These are phyloP conservation scores for Pangasius larnaudii DNA, from an alignment of 2,797 vertebrate genomes.

Conservation along the genomic window DNA sequence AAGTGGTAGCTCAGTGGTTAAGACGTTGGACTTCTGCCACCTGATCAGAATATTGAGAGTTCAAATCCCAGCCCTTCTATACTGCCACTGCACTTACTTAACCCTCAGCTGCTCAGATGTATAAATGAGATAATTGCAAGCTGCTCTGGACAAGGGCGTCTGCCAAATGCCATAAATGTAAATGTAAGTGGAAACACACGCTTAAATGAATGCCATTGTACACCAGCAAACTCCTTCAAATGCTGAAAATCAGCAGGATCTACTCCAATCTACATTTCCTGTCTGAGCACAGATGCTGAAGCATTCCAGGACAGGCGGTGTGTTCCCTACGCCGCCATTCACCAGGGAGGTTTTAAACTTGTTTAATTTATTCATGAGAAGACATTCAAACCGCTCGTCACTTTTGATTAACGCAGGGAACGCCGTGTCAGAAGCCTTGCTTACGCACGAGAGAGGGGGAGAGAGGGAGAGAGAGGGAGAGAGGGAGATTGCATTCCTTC, in stretches of 20 bases:
- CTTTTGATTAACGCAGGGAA: slow-evolving; percentile 55
- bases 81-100: no score
- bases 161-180: no score
- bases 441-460: background rate
- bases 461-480: background rate
- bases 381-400: slow-evolving; percentile 46
- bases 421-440: slow-evolving; percentile 35
- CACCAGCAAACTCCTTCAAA: slow-evolving; percentile 20
- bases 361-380: slow-evolving; percentile 61
- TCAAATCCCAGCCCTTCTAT: no score
- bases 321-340: slow-evolving; percentile 69
- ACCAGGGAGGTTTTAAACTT: slow-evolving; percentile 61
- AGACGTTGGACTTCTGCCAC: no score
- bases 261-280: slow-evolving; percentile 72
- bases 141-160: no score
- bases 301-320: slow-evolving; percentile 67
- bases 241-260: slow-evolving; percentile 50
- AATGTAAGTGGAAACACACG: background rate
- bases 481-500: slow-evolving; percentile 7
- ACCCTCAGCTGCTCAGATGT: no score
- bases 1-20: no score
- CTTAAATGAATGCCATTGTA: background rate
- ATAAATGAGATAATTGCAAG: no score
- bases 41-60: no score
- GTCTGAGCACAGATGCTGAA: slow-evolving; percentile 63